Evolutionary conservation across 1,140 invertebrate species (phyloP).

Genomic region (Lasioglossum baleicum): DNA sequence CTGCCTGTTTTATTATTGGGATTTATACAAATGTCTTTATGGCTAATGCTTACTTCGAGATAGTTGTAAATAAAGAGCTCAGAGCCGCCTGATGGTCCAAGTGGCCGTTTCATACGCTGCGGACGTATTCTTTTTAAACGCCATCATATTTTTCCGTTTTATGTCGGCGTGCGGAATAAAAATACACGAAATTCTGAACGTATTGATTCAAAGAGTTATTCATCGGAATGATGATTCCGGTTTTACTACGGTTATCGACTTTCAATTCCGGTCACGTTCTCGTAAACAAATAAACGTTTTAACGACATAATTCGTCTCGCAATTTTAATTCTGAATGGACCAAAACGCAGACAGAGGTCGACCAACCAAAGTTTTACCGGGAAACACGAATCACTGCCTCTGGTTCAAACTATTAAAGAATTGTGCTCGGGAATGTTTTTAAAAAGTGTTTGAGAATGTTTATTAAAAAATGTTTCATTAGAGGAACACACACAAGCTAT

Average conservation of each 20-base stretch:
- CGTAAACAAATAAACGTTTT: too few relatives aligned
- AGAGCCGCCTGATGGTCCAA: not conserved
- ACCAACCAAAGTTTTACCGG: too few relatives aligned
- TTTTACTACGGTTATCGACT: not conserved
- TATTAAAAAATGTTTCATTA: too few relatives aligned
- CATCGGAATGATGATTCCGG: not conserved
- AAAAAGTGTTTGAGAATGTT: too few relatives aligned
- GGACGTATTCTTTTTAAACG: not conserved
- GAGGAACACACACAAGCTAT: too few relatives aligned
- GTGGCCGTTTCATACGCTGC: not conserved
- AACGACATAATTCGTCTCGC: too few relatives aligned
- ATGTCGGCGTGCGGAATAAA: not conserved
- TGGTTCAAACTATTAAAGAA: too few relatives aligned
- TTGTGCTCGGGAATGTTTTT: too few relatives aligned
- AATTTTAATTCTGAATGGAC: too few relatives aligned
- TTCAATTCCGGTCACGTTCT: not conserved
- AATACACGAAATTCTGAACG: not conserved
- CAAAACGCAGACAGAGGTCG: too few relatives aligned
- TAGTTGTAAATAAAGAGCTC: not conserved
- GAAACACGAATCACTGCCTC: too few relatives aligned
- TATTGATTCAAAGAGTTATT: not conserved
- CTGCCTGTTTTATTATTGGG: not conserved
- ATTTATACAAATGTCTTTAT: conserved; percentile 1
- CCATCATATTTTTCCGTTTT: not conserved
- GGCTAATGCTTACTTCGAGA: not conserved